Evolutionary conservation across 2,888 invertebrate species (phyloP).

Genomic region (Drosophila kambysellisi): DNA sequence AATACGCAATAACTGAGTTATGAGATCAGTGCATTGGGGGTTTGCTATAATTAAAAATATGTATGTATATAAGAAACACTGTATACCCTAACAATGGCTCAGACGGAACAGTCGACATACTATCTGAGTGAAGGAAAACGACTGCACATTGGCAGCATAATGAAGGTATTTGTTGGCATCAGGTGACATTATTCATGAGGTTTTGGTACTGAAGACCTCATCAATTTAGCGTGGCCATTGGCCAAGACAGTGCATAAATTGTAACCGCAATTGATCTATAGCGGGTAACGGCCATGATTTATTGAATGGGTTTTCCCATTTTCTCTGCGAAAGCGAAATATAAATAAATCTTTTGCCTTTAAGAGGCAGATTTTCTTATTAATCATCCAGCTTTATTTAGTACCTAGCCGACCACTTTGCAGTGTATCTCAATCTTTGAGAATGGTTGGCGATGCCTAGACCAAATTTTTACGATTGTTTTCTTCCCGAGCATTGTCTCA

Average conservation of each 20-base stretch:
- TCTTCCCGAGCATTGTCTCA: neutral
- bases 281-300: conserved; percentile 26
- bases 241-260: conserved; percentile 7
- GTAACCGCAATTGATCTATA: conserved; percentile 37
- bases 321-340: neutral
- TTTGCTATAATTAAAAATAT: conserved; percentile 8
- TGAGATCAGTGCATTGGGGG: conserved; percentile 1
- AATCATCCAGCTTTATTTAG: conserved; percentile 1
- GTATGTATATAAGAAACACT: conserved; percentile 3
- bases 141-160: conserved; percentile 41
- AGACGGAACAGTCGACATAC: neutral
- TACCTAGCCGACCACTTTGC: neutral
- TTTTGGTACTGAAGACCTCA: conserved; percentile 10
- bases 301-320: conserved; percentile 6
- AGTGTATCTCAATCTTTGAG: neutral
- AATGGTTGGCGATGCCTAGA: neutral
- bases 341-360: conserved; percentile 2
- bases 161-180: conserved; percentile 50
- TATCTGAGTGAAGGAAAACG: conserved; percentile 21
- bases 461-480: neutral
- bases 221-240: neutral
- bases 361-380: neutral
- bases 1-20: conserved; percentile 13
- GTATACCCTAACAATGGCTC: neutral
- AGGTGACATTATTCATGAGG: conserved; percentile 56